Conservation (phyloP, 1,140 invertebrate species). For the Panulirus ornatus region DNA sequence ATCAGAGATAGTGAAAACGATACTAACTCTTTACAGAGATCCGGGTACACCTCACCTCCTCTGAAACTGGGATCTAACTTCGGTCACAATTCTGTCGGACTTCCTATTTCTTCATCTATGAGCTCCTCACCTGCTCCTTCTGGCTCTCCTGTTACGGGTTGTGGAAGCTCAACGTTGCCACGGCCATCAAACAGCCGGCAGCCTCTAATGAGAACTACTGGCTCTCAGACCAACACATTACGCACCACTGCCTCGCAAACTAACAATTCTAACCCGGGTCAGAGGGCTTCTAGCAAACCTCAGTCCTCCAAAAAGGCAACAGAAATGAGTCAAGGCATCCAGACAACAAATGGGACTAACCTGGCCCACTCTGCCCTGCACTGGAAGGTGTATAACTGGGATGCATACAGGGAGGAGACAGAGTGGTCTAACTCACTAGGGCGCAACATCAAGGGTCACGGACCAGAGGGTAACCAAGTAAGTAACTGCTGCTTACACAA, state of each 20-base stretch:
- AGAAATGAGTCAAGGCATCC: conserved; percentile 36
- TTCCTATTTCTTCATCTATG: conserved; percentile 32
- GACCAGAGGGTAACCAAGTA: conserved; percentile 58
- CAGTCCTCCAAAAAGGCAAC: conserved; percentile 33
- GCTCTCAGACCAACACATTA: conserved; percentile 53
- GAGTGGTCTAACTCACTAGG: conserved; percentile 64
- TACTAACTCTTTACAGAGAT: conserved; percentile 60
- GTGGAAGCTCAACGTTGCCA: conserved; percentile 24
- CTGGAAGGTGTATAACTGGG: conserved; percentile 73
- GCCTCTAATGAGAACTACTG: conserved; percentile 48
- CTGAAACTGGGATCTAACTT: conserved; percentile 17
- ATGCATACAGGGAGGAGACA: conserved; percentile 60
- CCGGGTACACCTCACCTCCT: conserved; percentile 23
- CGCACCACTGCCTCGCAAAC: conserved; percentile 58
- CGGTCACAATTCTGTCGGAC: background rate
- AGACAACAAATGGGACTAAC: conserved; percentile 51
- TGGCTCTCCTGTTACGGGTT: conserved; percentile 22
- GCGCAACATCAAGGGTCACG: conserved; percentile 47
- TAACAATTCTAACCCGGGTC: conserved; percentile 54
- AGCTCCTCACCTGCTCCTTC: conserved; percentile 43
- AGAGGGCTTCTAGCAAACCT: conserved; percentile 46
- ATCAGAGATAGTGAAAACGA: conserved; percentile 27
- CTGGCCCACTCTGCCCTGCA: conserved; percentile 65
- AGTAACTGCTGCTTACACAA: conserved; percentile 29
- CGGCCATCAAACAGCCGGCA: background rate